Conservation (phyloP, 2,888 invertebrate species). For the Ephialtes manifestator region DNA sequence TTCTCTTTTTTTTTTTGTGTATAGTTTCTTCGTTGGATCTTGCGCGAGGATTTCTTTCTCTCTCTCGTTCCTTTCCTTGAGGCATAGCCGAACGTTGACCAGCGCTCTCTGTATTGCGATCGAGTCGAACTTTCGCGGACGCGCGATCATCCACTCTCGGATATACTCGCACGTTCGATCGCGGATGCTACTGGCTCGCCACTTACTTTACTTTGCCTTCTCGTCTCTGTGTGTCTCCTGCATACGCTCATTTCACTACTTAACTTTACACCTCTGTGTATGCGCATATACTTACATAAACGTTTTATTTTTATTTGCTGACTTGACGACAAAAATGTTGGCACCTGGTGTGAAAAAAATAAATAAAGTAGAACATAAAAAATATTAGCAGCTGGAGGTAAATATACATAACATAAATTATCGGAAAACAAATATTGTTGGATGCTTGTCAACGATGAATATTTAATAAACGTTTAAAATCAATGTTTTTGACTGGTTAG, state of each 20-base stretch:
- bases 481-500: no score
- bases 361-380: no score
- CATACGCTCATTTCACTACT: neutral
- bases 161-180: slow-evolving; percentile 31
- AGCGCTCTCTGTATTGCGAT: slow-evolving; percentile 37
- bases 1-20: slow-evolving; percentile 6
- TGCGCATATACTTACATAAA: neutral
- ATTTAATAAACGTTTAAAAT: no score
- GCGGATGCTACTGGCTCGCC: slow-evolving; percentile 16
- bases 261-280: neutral
- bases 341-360: neutral
- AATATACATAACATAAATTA: no score
- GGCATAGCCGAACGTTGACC: slow-evolving; percentile 9
- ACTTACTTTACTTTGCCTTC: slow-evolving; percentile 7
- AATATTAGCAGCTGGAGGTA: no score
- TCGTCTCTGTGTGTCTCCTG: neutral
- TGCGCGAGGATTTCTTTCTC: slow-evolving; percentile 25
- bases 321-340: neutral
- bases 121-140: slow-evolving; percentile 65
- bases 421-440: no score
- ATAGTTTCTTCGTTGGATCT: slow-evolving; percentile 37
- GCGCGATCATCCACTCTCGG: slow-evolving; percentile 45
- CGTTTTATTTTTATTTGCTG: neutral
- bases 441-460: no score
- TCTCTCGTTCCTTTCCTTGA: slow-evolving; percentile 35